Base-by-base conservation (phyloP, 92 coral and sea anemone genomes). In the Pocillopora grandis region DNA sequence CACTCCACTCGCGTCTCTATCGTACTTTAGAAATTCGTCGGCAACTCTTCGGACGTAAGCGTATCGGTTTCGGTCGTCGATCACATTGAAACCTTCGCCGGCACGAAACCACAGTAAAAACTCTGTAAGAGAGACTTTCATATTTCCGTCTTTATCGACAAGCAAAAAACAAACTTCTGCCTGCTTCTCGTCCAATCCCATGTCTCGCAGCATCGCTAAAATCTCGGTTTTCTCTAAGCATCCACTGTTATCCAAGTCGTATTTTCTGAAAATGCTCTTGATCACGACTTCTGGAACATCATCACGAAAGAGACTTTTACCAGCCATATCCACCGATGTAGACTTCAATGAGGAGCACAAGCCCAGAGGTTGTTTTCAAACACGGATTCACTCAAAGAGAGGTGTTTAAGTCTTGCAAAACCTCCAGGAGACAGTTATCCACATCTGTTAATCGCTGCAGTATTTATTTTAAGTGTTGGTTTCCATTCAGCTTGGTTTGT, bases 61-160 rank as follows among this genome's bases (percentile, higher is more conserved):
- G 89, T 89, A 94, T 77, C 93, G 92, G 48, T 80, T 27, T 2
- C 48, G 77, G 52, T 94, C 93, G 72, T 94, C 90, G 65, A 92
- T 79, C 18, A 87, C 83, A 19, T 88, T 81, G 37, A 90, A 90
- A 1, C 94, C 92, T 57, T 90, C 88, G 17, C 93, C 93, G 71
- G 90, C 75, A 33, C 89, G 80, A 63, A 92, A 71, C 98, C 98
- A 94, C 73, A 88, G 84, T 59, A 85, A 63, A 18, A 94, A 65
- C 87, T 94, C 98, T 9, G 86, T 86, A 58, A 85, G 82, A 66
- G 89, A 72, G 20, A 94, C 93, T 5, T 89, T 70, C 20, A 86
- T 89, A 62, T 80, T 94, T 35, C 95, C 98, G 78, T 94, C 98
- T 81, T 90, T 92, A 73, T 94, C 98, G 8, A 94, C 71, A 33